phyloP scores from a whole-genome alignment of 2,113 vertebrate genomes.

The Gadus macrocephalus region DNA sequence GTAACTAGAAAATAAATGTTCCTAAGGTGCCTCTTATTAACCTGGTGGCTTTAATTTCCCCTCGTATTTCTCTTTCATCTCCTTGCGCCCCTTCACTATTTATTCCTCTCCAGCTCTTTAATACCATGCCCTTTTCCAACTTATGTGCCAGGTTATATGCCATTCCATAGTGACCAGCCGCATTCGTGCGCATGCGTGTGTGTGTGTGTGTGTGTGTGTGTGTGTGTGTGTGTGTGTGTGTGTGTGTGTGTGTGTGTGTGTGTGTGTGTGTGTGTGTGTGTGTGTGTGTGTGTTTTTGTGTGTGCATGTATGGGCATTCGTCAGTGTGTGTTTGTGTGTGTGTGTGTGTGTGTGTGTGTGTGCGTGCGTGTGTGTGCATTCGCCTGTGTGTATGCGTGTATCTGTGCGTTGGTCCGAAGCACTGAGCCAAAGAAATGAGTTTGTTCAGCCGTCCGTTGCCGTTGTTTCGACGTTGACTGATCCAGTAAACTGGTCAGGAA shows the following conservation, averaged over 20 bases:
- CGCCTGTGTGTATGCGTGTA: constrained; percentile 19
- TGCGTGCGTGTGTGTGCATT: constrained; percentile 16
- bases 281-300: constrained; percentile 9
- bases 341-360: constrained; percentile 19
- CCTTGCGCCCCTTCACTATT: constrained; percentile 19
- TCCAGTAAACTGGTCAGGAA: constrained; percentile 49
- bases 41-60: constrained; percentile 2
- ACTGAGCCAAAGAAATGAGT: constrained; percentile 66
- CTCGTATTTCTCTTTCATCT: constrained; percentile 14
- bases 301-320: no score
- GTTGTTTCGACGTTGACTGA: constrained; percentile 57
- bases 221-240: neutral
- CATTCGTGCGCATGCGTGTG: neutral
- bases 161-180: constrained; percentile 37
- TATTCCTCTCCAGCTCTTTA: constrained; percentile 30
- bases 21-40: constrained; percentile 9
- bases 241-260: constrained; percentile 15
- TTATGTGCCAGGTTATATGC: constrained; percentile 40
- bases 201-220: constrained; percentile 19
- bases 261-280: constrained; percentile 15
- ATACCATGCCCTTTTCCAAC: constrained; percentile 42
- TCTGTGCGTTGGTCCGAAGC: constrained; percentile 51
- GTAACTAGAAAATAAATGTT: constrained; percentile 26
- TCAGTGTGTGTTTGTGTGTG: neutral
- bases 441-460: constrained; percentile 62